phyloP scores from a whole-genome alignment of 2,888 invertebrate species.

The Ophion ellenae region DNA sequence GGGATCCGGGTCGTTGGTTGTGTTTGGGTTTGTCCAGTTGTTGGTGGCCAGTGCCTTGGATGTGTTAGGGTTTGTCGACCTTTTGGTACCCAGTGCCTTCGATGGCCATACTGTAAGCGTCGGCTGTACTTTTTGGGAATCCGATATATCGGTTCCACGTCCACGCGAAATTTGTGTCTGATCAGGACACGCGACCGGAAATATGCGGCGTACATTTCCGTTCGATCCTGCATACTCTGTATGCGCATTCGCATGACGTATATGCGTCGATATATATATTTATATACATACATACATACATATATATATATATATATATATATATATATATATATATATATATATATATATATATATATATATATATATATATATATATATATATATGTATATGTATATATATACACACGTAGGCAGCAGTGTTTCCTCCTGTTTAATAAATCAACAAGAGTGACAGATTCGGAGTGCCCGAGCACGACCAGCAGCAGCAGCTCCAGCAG shows the following conservation, averaged over 20 bases:
- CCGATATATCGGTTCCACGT: not conserved
- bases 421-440: conserved; percentile 64
- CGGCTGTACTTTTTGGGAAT: too few relatives aligned
- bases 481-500: conserved; percentile 20
- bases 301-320: too few relatives aligned
- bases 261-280: conserved; percentile 12
- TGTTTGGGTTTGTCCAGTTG: not conserved
- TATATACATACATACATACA: not conserved
- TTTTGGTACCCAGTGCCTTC: not conserved
- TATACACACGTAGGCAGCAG: conserved; percentile 25
- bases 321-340: too few relatives aligned
- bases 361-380: too few relatives aligned
- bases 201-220: conserved; percentile 47
- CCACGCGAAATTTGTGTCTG: conserved; percentile 19
- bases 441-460: conserved; percentile 65
- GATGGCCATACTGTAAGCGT: too few relatives aligned
- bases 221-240: conserved; percentile 21
- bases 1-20: too few relatives aligned
- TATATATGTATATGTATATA: too few relatives aligned
- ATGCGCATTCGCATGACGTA: conserved; percentile 2
- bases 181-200: conserved; percentile 28
- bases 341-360: too few relatives aligned
- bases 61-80: too few relatives aligned
- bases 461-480: conserved; percentile 39
- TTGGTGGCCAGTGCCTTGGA: too few relatives aligned